Conservation (phyloP, 2,113 vertebrate genomes). For the Dasyurus viverrinus region DNA sequence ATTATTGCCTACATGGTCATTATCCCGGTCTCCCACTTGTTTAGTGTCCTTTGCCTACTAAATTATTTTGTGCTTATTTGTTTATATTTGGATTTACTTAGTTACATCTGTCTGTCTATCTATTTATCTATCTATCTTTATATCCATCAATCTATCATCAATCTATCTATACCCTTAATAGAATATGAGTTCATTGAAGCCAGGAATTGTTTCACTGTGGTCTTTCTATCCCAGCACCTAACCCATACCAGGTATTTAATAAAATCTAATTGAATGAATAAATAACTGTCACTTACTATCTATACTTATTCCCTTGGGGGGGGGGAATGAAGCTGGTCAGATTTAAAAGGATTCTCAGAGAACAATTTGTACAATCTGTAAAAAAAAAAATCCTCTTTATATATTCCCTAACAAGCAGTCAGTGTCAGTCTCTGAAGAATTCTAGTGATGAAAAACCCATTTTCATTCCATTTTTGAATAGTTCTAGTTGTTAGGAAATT, state of each 20-base stretch:
- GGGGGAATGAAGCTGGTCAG: neutral
- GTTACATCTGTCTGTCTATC: neutral
- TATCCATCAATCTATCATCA: too few relatives aligned
- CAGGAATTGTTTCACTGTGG: neutral
- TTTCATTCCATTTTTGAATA: neutral
- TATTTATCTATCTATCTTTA: too few relatives aligned
- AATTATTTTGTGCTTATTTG: neutral
- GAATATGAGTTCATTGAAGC: neutral
- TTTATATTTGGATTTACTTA: neutral
- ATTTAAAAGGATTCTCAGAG: neutral
- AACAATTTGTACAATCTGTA: neutral
- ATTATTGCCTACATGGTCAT: neutral
- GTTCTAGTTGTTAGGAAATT: neutral
- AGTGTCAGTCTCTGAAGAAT: too few relatives aligned
- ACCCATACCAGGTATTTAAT: neutral
- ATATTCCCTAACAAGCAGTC: neutral
- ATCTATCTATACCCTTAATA: neutral
- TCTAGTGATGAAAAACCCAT: neutral
- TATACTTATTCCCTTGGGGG: neutral
- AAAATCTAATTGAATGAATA: neutral
- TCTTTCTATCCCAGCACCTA: neutral
- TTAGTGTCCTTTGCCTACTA: neutral
- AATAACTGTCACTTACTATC: neutral
- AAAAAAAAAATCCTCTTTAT: neutral
- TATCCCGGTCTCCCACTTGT: neutral